These are phyloP conservation scores for Agrochola circellaris DNA, from an alignment of 2,888 invertebrate genomes.

Conservation along the genomic window DNA sequence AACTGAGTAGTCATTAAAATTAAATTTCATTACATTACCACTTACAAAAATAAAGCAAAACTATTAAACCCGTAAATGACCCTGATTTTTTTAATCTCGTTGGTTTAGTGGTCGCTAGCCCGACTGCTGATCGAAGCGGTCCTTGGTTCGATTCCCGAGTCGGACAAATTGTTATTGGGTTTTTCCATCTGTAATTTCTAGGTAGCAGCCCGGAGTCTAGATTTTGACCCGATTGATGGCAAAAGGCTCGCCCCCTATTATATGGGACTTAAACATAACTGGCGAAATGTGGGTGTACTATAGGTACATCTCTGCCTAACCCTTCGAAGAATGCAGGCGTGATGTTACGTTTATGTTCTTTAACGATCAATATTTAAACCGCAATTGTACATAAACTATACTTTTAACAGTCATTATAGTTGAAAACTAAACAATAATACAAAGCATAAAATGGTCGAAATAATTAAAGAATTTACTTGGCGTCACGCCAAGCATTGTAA, in stretches of 20 bases:
- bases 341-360: neutral
- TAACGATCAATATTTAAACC: slow-evolving; percentile 9
- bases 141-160: no score
- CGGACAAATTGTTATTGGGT: no score
- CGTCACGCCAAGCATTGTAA: slow-evolving; percentile 38
- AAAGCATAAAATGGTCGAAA: slow-evolving; percentile 37
- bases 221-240: neutral
- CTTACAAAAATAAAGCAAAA: no score
- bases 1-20: no score
- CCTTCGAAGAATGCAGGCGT: no score
- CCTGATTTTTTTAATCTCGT: no score
- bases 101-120: no score
- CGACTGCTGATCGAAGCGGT: no score
- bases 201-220: no score
- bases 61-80: no score
- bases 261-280: neutral
- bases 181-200: no score
- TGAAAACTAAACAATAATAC: slow-evolving; percentile 30
- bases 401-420: slow-evolving; percentile 15
- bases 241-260: neutral
- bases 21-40: no score
- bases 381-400: slow-evolving; percentile 12
- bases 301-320: neutral
- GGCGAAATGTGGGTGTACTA: neutral
- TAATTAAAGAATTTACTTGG: slow-evolving; percentile 56